phyloP scores from a whole-genome alignment of 2,113 vertebrate species.

The Pelusios castaneus region DNA sequence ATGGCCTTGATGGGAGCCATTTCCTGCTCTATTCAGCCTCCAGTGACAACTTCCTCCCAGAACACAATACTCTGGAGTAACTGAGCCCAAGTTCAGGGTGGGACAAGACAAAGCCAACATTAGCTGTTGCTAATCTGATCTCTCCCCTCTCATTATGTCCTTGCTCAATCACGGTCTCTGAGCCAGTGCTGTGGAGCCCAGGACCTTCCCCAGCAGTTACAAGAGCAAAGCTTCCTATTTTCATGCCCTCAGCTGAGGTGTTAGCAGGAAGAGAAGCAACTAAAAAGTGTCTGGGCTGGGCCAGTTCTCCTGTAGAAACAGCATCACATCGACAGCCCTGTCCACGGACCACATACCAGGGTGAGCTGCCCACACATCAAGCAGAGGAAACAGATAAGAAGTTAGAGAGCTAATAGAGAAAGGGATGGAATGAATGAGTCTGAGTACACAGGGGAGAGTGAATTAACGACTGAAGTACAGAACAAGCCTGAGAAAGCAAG shows the following conservation, averaged over 20 bases:
- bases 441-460: background rate
- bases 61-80: background rate
- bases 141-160: background rate
- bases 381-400: background rate
- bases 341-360: background rate
- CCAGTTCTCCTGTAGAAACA: background rate
- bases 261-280: background rate
- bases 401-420: background rate
- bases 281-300: background rate
- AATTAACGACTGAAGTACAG: background rate
- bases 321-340: too few species aligned
- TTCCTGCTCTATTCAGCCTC: background rate
- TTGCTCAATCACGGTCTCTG: background rate
- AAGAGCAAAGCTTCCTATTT: background rate
- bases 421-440: background rate
- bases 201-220: background rate
- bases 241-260: accelerated
- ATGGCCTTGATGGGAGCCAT: background rate
- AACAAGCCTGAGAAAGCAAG: background rate
- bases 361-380: background rate
- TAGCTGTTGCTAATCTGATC: background rate
- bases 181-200: accelerated
- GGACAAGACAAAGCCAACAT: background rate
- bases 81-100: accelerated
- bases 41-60: background rate